Evolutionary conservation across 2,888 invertebrate species (phyloP).

Genomic region (Autographa gamma): DNA sequence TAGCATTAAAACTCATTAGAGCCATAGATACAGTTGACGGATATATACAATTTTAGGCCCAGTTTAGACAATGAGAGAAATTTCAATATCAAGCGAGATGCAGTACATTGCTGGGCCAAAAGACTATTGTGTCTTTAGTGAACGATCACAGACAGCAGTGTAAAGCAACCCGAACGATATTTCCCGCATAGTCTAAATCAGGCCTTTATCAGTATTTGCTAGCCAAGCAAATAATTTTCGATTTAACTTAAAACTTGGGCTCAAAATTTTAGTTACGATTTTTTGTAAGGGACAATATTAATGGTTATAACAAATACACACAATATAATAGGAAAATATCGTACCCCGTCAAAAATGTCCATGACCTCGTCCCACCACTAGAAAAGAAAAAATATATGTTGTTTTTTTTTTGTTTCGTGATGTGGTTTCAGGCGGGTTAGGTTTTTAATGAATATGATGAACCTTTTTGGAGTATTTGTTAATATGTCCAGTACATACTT

Average conservation of each 20-base stretch:
- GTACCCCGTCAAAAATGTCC: constrained; percentile 98
- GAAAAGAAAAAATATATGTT: constrained; percentile 90
- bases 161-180: too few species aligned
- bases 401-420: constrained; percentile 59
- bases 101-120: too few species aligned
- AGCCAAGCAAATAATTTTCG: constrained; percentile 21
- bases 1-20: constrained; percentile 18
- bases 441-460: constrained; percentile 21
- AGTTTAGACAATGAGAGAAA: too few species aligned
- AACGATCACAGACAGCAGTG: too few species aligned
- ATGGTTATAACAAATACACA: constrained; percentile 78
- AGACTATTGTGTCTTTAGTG: too few species aligned
- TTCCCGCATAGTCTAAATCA: too few species aligned
- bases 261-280: background rate
- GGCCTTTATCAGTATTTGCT: constrained; percentile 15
- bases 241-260: background rate
- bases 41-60: too few species aligned
- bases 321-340: constrained; percentile 86
- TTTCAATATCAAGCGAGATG: too few species aligned
- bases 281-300: constrained; percentile 41
- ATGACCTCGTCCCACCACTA: constrained; percentile 99
- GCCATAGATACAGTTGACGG: constrained; percentile 11
- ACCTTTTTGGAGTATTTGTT: background rate
- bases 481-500: background rate
- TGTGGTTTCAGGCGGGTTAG: constrained; percentile 49